Conservation (phyloP, 2,113 vertebrate genomes). For the Clarias macrocephalus region DNA sequence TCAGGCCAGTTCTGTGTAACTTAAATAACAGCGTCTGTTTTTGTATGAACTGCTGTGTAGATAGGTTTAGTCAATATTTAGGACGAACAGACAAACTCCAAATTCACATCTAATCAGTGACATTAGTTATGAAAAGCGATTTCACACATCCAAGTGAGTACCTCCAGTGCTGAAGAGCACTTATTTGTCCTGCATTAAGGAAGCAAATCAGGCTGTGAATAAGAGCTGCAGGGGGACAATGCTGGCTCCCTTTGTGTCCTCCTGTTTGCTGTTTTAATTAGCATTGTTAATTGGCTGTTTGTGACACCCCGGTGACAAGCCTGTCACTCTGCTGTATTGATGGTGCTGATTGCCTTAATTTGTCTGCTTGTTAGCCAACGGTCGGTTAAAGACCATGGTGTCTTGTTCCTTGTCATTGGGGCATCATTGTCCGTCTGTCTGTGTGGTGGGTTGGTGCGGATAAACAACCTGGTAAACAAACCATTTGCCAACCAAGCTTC, state of each 20-base stretch:
- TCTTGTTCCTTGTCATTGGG: constrained; percentile 57
- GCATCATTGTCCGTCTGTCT: constrained; percentile 59
- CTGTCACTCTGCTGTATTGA: constrained; percentile 75
- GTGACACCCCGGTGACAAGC: constrained; percentile 84
- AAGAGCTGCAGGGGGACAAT: constrained; percentile 61
- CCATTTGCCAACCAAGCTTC: constrained; percentile 53
- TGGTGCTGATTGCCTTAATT: constrained; percentile 70
- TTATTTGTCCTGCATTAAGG: constrained; percentile 61
- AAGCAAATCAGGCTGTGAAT: constrained; percentile 58
- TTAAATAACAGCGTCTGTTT: constrained; percentile 6
- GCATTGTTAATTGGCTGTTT: constrained; percentile 93
- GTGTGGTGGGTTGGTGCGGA: constrained; percentile 58
- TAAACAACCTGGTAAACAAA: constrained; percentile 76
- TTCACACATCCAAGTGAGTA: not conserved
- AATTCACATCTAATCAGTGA: not conserved
- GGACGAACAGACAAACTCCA: not conserved
- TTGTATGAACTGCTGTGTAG: not conserved
- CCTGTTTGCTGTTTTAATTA: constrained; percentile 91
- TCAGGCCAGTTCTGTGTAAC: constrained; percentile 7
- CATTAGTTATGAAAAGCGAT: not conserved
- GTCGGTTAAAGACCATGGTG: constrained; percentile 63
- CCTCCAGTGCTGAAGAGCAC: constrained; percentile 2
- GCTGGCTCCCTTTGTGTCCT: constrained; percentile 68
- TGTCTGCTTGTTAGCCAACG: constrained; percentile 73
- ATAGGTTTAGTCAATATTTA: not conserved